Evolutionary conservation across 2,113 vertebrate species (phyloP).

Genomic region (Silurus meridionalis): DNA sequence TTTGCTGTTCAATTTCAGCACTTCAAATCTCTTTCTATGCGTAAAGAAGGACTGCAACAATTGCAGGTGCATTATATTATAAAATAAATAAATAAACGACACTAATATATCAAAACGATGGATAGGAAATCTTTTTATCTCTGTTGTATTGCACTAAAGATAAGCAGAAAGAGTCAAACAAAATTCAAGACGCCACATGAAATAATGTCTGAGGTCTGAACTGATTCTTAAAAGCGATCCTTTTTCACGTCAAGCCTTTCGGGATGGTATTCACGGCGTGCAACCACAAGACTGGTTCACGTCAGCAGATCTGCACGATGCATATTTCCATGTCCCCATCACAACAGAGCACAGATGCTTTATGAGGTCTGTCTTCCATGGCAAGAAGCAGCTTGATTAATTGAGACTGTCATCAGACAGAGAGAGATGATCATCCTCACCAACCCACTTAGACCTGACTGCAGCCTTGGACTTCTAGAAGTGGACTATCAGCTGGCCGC

Average conservation of each 20-base stretch:
- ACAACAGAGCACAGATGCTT: conserved; percentile 13
- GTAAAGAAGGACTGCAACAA: no score
- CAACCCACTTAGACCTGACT: background rate
- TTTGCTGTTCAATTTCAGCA: background rate
- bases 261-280: background rate
- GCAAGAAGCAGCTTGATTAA: background rate
- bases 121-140: no score
- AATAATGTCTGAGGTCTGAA: background rate
- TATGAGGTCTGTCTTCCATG: conserved; percentile 1
- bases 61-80: background rate
- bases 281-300: background rate
- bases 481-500: background rate
- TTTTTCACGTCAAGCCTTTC: background rate
- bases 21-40: background rate
- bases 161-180: background rate
- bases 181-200: background rate
- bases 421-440: background rate
- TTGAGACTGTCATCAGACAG: background rate
- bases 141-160: background rate
- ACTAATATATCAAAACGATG: no score
- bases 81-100: no score
- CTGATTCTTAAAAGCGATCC: background rate
- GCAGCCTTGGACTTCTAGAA: background rate
- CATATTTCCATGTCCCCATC: background rate
- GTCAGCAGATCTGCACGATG: background rate